Base-by-base conservation (phyloP, 2,797 vertebrate genomes). In the Xenops minutus region DNA sequence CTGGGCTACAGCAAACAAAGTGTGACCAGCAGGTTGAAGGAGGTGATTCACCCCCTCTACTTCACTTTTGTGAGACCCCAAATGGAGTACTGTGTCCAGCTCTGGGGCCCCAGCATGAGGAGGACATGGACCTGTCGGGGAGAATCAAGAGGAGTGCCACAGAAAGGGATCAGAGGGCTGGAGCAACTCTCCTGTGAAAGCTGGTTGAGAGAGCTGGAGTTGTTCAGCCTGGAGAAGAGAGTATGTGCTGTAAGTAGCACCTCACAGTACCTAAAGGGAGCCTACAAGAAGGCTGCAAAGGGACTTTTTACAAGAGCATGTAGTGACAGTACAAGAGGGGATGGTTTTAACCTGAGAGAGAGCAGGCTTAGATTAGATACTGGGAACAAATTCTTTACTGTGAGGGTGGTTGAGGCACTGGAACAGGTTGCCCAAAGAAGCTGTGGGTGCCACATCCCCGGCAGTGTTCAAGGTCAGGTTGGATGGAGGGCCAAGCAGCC, bases 11-110 rank as follows among this genome's bases (percentile, higher is more conserved):
- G 16, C 64, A 71, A 52, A 58, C 76, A 43, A 51, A 89, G 78
- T 6, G 6, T 3, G 11, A 56, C 9, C 44, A 46, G 32, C 49
- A 63, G 5, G 21, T 22, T 64, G 64, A 63, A 52, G 51, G 43
- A 63, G 24, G 43, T 4, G 29, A 52, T 26, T 89, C 24, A 37
- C 17, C n/a, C 7, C 43, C 21, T 83, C 32, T 26, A 1, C 16
- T 63, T 17, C 29, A 44, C n/a, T 84, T 76, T 3, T 29, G 8
- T 43, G 64, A 39, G 12, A 27, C 24, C n/a, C 55, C n/a, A 69
- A 11, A 76, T 0, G 0, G 5, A 56, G 8, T 20, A 30, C 2
- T 39, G n/a, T n/a, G 19, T 32, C 37, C 30, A 58, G 24, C 51
- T 77, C 17, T 39, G 51, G 29, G 37, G 76, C 20, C 29, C 0